These are phyloP conservation scores for Syrphus vitripennis DNA, from an alignment of 2,888 invertebrate species.

Conservation along the genomic window DNA sequence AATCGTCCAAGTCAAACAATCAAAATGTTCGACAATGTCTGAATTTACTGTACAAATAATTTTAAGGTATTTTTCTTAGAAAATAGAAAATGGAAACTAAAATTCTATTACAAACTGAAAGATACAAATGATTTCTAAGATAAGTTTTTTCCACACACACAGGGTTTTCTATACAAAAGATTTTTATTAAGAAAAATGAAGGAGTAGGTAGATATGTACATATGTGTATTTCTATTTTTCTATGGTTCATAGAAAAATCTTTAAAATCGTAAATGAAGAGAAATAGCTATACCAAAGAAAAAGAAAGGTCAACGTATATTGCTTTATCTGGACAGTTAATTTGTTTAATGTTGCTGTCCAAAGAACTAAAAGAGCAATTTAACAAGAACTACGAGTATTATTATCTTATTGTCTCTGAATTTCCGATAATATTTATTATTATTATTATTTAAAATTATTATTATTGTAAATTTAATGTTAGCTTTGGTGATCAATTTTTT, in stretches of 20 bases:
- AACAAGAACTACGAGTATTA: no score
- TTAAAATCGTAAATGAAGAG: neutral
- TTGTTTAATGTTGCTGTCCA: neutral
- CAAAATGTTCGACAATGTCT: no score
- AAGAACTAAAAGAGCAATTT: no score
- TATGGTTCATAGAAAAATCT: neutral
- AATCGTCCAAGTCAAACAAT: no score
- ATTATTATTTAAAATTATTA: no score
- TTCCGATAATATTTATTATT: no score
- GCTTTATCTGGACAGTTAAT: neutral
- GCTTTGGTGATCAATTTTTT: no score
- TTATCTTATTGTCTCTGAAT: no score
- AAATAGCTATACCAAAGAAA: no score
- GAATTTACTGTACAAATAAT: neutral
- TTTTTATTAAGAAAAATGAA: neutral
- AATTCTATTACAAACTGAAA: constrained; percentile 10
- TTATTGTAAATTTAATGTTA: no score
- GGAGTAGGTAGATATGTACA: neutral
- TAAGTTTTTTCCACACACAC: neutral
- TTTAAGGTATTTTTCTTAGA: neutral
- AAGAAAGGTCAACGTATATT: neutral
- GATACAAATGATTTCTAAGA: neutral
- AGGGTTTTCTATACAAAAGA: constrained; percentile 16
- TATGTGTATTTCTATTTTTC: no score
- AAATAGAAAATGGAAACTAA: constrained; percentile 22